These are phyloP conservation scores for Grus americana DNA, from an alignment of 2,113 vertebrate species.

Conservation along the genomic window DNA sequence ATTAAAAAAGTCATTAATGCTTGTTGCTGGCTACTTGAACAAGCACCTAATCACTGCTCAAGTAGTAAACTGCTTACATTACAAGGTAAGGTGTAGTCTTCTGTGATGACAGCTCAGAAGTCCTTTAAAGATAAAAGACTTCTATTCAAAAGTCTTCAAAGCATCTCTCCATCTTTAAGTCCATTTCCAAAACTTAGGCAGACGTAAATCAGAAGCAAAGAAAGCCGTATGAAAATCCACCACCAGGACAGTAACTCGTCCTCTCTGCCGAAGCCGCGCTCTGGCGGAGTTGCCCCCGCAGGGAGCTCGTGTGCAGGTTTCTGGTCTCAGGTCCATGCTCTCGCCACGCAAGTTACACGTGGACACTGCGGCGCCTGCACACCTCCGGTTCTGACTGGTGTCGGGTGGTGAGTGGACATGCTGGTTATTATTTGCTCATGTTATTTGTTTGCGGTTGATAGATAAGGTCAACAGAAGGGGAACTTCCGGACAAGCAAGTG, in stretches of 20 bases:
- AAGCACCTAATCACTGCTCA: background rate
- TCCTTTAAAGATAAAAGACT: background rate
- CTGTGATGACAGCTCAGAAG: background rate
- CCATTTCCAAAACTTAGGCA: background rate
- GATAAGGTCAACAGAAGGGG: background rate
- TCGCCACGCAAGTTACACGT: rapidly evolving
- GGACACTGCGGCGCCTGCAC: too few relatives aligned
- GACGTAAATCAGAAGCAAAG: background rate
- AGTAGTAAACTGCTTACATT: background rate
- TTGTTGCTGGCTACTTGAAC: background rate
- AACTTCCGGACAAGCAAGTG: background rate
- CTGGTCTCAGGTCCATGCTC: rapidly evolving
- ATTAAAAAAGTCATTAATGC: background rate
- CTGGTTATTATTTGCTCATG: background rate
- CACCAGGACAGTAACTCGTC: background rate
- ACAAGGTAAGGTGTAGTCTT: background rate
- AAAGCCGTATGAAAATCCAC: background rate
- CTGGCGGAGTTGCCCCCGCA: background rate
- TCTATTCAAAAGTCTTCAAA: background rate
- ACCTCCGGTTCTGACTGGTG: background rate
- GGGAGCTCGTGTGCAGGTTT: rapidly evolving
- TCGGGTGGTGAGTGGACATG: background rate
- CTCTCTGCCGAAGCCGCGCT: background rate
- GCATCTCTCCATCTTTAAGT: background rate
- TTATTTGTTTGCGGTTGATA: rapidly evolving